Evolutionary conservation across 2,113 vertebrate genomes (phyloP).

Genomic region (Spea bombifrons): DNA sequence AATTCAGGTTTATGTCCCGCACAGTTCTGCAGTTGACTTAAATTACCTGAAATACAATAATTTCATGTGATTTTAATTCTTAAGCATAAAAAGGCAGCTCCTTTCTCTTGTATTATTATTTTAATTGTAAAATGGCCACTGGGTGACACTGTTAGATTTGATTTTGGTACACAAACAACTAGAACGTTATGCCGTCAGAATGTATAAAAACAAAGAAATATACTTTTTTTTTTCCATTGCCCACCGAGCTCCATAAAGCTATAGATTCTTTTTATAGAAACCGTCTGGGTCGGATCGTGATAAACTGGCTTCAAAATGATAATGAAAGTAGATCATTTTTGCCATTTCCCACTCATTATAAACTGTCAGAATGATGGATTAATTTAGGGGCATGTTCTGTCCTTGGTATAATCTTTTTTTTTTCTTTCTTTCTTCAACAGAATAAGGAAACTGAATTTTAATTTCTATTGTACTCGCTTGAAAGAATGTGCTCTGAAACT

Average conservation of each 20-base stretch:
- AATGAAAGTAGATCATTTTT: constrained; percentile 65
- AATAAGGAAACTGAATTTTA: constrained; percentile 58
- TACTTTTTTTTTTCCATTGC: not conserved
- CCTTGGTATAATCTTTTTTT: constrained; percentile 61
- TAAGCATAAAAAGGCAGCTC: no score
- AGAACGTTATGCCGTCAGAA: not conserved
- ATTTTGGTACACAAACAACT: constrained; percentile 45
- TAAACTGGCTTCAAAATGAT: constrained; percentile 60
- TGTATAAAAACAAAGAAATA: constrained; percentile 14
- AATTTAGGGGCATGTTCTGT: constrained; percentile 68
- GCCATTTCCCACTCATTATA: constrained; percentile 70
- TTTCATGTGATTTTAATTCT: no score
- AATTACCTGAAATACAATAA: no score
- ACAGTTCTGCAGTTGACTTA: no score
- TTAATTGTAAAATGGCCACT: constrained; percentile 52
- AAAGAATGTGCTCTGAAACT: constrained; percentile 50
- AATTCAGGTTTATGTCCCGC: no score
- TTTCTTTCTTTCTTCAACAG: constrained; percentile 44
- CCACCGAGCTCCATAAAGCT: constrained; percentile 4
- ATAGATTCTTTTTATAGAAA: constrained; percentile 44
- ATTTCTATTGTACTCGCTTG: constrained; percentile 51
- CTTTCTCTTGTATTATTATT: not conserved
- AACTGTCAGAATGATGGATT: constrained; percentile 69
- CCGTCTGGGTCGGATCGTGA: constrained; percentile 46
- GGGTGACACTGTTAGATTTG: constrained; percentile 65